Evolutionary conservation across 2,113 vertebrate genomes (phyloP).

Genomic region (Semnornis frantzii): DNA sequence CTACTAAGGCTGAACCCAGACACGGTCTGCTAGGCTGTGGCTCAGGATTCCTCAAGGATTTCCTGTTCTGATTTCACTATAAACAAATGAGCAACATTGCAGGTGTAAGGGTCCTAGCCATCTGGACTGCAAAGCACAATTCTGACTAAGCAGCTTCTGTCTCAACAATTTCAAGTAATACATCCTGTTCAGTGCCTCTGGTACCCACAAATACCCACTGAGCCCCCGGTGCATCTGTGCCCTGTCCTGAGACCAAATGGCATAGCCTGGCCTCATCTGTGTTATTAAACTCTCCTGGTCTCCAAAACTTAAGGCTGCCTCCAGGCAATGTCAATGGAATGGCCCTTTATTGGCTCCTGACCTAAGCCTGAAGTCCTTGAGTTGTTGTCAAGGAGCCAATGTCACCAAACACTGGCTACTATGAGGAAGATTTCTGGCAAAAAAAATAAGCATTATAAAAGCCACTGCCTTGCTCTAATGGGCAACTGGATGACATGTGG

Average conservation of each 20-base stretch:
- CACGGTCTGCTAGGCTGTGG: neutral
- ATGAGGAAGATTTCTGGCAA: neutral
- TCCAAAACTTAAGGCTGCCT: neutral
- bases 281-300: neutral
- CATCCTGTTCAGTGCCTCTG: neutral
- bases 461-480: neutral
- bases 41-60: neutral
- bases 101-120: neutral
- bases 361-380: neutral
- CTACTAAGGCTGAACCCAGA: accelerated
- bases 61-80: neutral
- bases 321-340: neutral
- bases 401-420: neutral
- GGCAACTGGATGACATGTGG: neutral
- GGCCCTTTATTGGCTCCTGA: neutral
- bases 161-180: neutral
- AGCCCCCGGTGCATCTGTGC: neutral
- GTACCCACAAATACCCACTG: neutral
- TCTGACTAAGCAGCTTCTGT: neutral
- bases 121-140: neutral
- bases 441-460: neutral
- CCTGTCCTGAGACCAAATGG: neutral
- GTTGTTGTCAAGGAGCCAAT: neutral
- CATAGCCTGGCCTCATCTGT: neutral
- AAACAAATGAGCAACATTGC: neutral